Conservation (phyloP, 1,140 invertebrate genomes). For the Fopius arisanus region DNA sequence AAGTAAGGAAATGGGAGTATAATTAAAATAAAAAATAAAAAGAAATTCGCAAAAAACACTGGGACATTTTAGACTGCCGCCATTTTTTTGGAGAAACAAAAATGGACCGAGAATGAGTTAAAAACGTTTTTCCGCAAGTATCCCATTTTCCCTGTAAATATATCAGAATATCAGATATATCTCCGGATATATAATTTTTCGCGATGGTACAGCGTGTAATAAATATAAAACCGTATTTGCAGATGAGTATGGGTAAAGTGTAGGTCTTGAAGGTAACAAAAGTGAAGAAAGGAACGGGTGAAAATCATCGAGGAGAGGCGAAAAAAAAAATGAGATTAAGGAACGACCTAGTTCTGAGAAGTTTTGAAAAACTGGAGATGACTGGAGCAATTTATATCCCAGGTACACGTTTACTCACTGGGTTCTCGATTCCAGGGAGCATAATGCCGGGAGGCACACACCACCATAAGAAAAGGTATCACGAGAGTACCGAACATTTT, state of each 20-base stretch:
- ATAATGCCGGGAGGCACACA: not conserved
- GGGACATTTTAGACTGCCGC: too few relatives aligned
- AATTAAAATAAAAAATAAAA: too few relatives aligned
- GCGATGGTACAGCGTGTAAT: too few relatives aligned
- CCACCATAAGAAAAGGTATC: not conserved
- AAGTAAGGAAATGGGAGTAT: too few relatives aligned
- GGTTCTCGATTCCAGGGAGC: not conserved
- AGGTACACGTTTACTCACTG: constrained; percentile 23
- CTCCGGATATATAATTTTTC: too few relatives aligned
- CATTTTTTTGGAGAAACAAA: too few relatives aligned
- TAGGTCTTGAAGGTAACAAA: not conserved
- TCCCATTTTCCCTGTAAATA: too few relatives aligned
- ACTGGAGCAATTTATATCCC: constrained; percentile 31
- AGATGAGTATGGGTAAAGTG: not conserved
- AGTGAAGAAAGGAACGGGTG: not conserved
- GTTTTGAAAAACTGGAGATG: constrained; percentile 9
- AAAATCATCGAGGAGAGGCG: too few relatives aligned
- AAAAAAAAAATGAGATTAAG: not conserved
- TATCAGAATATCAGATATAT: too few relatives aligned
- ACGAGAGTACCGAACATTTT: constrained; percentile 9
- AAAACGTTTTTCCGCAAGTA: too few relatives aligned
- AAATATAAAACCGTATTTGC: constrained; percentile 9
- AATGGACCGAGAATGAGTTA: too few relatives aligned
- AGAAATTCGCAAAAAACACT: too few relatives aligned
- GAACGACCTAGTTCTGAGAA: constrained; percentile 30